Conservation (phyloP, 1,140 invertebrate genomes). For the Drosophila busckii region DNA sequence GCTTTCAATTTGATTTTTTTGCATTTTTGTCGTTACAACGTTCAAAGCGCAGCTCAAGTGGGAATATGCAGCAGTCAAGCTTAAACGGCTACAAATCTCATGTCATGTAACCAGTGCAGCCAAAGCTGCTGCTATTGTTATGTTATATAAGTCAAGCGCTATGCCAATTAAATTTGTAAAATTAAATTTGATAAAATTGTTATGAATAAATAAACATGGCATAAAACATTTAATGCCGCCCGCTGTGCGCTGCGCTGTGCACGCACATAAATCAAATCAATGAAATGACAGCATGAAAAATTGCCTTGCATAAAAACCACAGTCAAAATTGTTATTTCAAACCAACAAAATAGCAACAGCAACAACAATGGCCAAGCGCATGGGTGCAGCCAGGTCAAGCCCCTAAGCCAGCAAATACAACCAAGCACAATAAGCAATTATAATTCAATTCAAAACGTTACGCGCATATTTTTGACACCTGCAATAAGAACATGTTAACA, state of each 20-base stretch:
- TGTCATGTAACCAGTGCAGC: too few relatives aligned
- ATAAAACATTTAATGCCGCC: not conserved
- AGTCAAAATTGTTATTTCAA: conserved; percentile 45
- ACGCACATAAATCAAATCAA: conserved; percentile 66
- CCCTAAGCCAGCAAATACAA: too few relatives aligned
- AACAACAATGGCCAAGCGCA: conserved; percentile 11
- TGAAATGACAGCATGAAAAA: conserved; percentile 71
- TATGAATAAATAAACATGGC: conserved; percentile 6
- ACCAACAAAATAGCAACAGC: conserved; percentile 28
- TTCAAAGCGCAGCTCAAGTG: conserved; percentile 17
- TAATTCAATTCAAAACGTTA: conserved; percentile 9
- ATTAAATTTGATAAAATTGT: conserved; percentile 16
- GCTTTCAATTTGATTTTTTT: conserved; percentile 48
- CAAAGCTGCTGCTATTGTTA: too few relatives aligned
- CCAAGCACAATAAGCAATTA: too few relatives aligned
- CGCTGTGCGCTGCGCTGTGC: conserved; percentile 49
- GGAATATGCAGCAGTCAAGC: conserved; percentile 19
- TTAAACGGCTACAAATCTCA: too few relatives aligned
- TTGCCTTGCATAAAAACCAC: conserved; percentile 61
- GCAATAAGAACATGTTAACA: too few relatives aligned
- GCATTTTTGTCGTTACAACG: conserved; percentile 46
- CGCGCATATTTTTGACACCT: not conserved
- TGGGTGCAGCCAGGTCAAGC: too few relatives aligned
- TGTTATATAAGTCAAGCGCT: too few relatives aligned
- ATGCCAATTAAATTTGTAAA: conserved; percentile 20